A percentile compares a stretch with the other conserved stretches of the same genome.
Conservation (phyloP, 2,888 invertebrate species). For the Camponotus fellah region DNA sequence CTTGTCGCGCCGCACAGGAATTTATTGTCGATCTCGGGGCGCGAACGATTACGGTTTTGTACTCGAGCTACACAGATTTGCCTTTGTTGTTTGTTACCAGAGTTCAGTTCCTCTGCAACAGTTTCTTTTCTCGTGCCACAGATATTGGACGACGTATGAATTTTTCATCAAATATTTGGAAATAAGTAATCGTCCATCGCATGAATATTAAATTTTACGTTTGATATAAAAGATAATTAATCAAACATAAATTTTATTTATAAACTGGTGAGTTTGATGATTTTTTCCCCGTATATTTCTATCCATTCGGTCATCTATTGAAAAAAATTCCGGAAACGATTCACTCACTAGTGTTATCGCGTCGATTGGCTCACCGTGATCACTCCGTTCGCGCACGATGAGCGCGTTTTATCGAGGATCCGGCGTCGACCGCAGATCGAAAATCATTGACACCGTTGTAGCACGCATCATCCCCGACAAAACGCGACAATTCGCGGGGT, state of each 20-base stretch:
- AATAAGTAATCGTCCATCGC: background rate
- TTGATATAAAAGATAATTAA: background rate
- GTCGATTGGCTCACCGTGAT: slow-evolving; percentile 46
- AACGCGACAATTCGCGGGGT: slow-evolving; percentile 54
- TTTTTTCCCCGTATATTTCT: background rate
- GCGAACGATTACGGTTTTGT: slow-evolving; percentile 45
- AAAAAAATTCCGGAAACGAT: slow-evolving; percentile 35
- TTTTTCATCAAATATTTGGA: background rate
- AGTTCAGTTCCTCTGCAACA: background rate
- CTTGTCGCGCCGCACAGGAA: slow-evolving; percentile 66
- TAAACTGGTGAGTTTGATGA: background rate
- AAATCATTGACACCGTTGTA: slow-evolving; percentile 32
- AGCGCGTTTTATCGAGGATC: slow-evolving; percentile 35
- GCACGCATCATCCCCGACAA: slow-evolving; percentile 31
- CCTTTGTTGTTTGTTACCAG: slow-evolving; percentile 48
- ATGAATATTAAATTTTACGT: background rate
- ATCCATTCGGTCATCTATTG: background rate
- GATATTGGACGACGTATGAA: background rate
- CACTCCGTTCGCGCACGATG: slow-evolving; percentile 8
- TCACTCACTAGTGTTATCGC: slow-evolving; percentile 28
- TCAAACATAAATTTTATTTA: background rate
- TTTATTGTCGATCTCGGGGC: slow-evolving; percentile 71
- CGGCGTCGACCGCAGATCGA: slow-evolving; percentile 12
- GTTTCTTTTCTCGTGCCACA: background rate
- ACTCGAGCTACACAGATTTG: slow-evolving; percentile 20